These are phyloP conservation scores for Drosophila macrospina DNA, from an alignment of 2,888 invertebrate genomes.

Conservation along the genomic window DNA sequence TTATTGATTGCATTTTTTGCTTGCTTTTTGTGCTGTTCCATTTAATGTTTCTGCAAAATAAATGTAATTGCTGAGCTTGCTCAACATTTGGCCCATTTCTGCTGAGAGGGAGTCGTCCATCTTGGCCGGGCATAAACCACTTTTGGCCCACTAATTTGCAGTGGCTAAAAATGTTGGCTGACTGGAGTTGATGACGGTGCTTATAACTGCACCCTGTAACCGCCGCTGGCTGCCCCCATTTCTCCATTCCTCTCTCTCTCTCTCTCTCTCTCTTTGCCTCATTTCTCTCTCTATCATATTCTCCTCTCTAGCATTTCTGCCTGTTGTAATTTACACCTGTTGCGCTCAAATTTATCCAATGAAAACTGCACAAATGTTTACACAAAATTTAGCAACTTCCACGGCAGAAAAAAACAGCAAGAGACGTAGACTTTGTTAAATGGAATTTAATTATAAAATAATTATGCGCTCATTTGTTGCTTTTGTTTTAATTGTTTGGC, in stretches of 20 bases:
- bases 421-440: slow-evolving; percentile 61
- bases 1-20: neutral
- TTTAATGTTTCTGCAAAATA: neutral
- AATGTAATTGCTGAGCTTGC: slow-evolving; percentile 1
- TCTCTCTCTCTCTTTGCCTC: slow-evolving; percentile 1
- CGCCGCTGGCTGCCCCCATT: slow-evolving; percentile 1
- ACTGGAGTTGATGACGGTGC: slow-evolving; percentile 65
- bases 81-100: slow-evolving; percentile 14
- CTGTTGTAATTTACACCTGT: slow-evolving; percentile 76
- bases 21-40: neutral
- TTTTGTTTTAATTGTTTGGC: slow-evolving; percentile 77
- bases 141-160: slow-evolving; percentile 54
- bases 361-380: slow-evolving; percentile 62
- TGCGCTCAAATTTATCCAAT: slow-evolving; percentile 59
- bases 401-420: slow-evolving; percentile 28
- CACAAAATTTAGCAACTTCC: slow-evolving; percentile 51
- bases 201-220: slow-evolving; percentile 60
- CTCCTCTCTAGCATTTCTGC: slow-evolving; percentile 12
- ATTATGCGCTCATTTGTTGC: slow-evolving; percentile 78
- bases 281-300: neutral
- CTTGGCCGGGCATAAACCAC: slow-evolving; percentile 7
- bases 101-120: neutral
- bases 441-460: slow-evolving; percentile 82
- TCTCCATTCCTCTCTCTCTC: slow-evolving; percentile 5
- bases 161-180: slow-evolving; percentile 49